Evolutionary conservation across 2,113 vertebrate genomes (phyloP).

Genomic region (Hypomesus transpacificus): DNA sequence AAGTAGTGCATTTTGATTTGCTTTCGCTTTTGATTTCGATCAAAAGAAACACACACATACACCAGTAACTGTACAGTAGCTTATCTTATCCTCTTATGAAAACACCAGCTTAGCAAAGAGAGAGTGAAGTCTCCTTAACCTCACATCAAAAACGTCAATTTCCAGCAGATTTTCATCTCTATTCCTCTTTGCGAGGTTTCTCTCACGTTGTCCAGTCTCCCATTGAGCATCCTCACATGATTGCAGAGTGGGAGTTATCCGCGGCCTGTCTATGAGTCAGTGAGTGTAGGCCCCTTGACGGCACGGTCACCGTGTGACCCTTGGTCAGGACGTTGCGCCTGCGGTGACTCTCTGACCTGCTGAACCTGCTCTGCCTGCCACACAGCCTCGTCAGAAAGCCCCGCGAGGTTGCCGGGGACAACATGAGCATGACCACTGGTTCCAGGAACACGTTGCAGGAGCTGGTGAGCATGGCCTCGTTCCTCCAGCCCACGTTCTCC

Average conservation of each 20-base stretch:
- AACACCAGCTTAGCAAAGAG: too few species aligned
- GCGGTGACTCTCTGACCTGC: constrained; percentile 6
- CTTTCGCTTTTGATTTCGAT: too few species aligned
- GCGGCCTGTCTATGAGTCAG: constrained; percentile 24
- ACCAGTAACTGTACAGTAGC: too few species aligned
- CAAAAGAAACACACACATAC: too few species aligned
- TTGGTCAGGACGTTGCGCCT: not conserved
- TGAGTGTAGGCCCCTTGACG: not conserved
- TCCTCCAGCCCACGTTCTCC: constrained; percentile 62
- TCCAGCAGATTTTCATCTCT: too few species aligned
- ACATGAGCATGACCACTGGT: constrained; percentile 73
- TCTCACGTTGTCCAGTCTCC: not conserved
- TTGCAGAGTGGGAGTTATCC: not conserved
- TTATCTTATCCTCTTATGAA: too few species aligned
- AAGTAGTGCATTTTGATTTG: too few species aligned
- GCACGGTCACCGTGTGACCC: not conserved
- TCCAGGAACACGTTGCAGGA: constrained; percentile 76
- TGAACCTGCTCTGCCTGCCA: constrained; percentile 36
- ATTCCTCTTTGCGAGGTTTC: too few species aligned
- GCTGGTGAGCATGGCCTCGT: constrained; percentile 66
- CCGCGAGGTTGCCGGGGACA: constrained; percentile 60
- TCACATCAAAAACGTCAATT: too few species aligned
- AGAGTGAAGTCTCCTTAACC: too few species aligned
- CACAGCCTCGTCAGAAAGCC: constrained; percentile 58
- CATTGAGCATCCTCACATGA: too few species aligned